Conservation (phyloP, 2,888 invertebrate genomes). For the Cactoblastis cactorum region DNA sequence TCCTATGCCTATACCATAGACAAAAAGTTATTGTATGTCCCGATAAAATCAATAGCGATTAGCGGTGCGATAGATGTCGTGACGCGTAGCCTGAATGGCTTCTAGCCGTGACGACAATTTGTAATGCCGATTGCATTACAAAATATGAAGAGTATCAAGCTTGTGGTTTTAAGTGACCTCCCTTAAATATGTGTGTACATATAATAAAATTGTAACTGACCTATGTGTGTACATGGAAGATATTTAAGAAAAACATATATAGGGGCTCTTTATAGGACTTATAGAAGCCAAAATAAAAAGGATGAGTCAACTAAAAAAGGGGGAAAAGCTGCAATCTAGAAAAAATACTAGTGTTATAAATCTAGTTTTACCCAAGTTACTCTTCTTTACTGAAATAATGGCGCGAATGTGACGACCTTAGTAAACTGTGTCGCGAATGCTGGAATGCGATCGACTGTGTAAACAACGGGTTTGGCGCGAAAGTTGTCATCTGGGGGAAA, state of each 20-base stretch:
- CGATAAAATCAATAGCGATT: conserved; percentile 1
- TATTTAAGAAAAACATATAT: no score
- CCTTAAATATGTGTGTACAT: no score
- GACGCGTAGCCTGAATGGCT: neutral
- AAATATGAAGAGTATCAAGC: no score
- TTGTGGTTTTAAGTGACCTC: no score
- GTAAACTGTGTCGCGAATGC: neutral
- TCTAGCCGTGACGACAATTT: neutral
- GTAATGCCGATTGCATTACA: neutral
- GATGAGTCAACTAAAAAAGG: no score
- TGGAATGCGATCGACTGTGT: conserved; percentile 4
- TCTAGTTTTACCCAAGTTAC: neutral
- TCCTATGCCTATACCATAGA: neutral
- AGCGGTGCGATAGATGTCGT: conserved; percentile 1
- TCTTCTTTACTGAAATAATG: neutral
- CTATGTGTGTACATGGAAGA: no score
- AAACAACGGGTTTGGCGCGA: conserved; percentile 8
- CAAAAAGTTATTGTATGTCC: neutral
- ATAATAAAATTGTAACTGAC: no score
- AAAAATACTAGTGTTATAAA: neutral
- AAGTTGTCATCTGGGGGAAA: conserved; percentile 7
- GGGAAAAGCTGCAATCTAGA: no score
- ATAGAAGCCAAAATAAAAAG: no score
- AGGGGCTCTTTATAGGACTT: no score
- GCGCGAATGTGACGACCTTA: neutral